phyloP scores from a whole-genome alignment of 2,113 vertebrate genomes.

The Brachypteracias leptosomus region DNA sequence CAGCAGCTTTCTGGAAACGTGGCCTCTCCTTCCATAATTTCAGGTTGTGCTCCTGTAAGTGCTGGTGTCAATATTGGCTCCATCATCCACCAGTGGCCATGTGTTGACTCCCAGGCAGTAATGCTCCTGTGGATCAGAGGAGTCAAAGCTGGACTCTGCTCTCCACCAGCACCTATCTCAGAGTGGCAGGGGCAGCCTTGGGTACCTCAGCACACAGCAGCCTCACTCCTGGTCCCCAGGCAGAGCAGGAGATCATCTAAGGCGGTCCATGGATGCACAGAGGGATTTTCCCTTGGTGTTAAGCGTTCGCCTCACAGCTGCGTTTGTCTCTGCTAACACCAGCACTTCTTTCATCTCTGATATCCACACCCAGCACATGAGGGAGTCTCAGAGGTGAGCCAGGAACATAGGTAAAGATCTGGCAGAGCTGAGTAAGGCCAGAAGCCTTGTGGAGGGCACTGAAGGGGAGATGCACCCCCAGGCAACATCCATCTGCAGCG shows the following conservation, averaged over 20 bases:
- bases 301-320: neutral
- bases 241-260: neutral
- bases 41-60: neutral
- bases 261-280: neutral
- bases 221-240: neutral
- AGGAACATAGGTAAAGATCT: neutral
- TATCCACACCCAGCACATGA: neutral
- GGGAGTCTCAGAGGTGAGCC: neutral
- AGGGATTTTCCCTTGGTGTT: neutral
- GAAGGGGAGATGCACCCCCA: neutral
- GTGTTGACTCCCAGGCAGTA: fast-evolving
- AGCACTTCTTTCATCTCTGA: neutral
- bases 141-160: neutral
- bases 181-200: neutral
- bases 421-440: neutral
- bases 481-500: neutral
- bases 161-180: neutral
- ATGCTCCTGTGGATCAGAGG: neutral
- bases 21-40: neutral
- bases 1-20: neutral
- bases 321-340: neutral
- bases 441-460: neutral
- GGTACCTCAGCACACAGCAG: neutral
- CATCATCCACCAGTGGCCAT: fast-evolving
- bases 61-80: neutral